A percentile compares a stretch with the other conserved stretches of the same genome.
Evolutionary conservation across 2,888 invertebrate genomes (phyloP).

Genomic region (Alentia gelatinosa): DNA sequence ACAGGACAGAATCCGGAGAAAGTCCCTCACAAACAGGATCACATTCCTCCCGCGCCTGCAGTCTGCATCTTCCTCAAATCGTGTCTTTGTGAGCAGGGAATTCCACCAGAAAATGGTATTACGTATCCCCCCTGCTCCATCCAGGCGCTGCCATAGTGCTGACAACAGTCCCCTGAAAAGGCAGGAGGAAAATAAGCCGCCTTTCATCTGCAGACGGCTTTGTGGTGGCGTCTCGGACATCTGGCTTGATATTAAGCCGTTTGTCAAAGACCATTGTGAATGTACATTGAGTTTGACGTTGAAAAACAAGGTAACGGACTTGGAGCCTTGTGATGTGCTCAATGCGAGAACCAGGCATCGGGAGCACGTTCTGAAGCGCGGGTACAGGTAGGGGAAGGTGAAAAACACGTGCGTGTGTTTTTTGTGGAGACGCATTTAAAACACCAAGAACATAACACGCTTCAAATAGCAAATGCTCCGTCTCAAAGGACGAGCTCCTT

Average conservation of each 20-base stretch:
- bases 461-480: too few species aligned
- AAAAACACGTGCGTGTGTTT: too few species aligned
- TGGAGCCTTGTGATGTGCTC: background rate
- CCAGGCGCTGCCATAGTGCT: background rate
- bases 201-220: background rate
- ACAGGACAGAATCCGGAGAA: too few species aligned
- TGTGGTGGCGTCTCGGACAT: background rate
- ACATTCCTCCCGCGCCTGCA: background rate
- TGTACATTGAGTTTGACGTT: background rate
- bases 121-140: background rate
- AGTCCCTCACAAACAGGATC: background rate
- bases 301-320: background rate
- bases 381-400: too few species aligned
- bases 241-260: background rate
- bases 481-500: too few species aligned
- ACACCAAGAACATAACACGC: too few species aligned
- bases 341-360: too few species aligned
- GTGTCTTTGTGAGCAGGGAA: background rate
- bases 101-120: background rate
- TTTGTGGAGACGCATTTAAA: too few species aligned
- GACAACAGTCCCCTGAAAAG: background rate
- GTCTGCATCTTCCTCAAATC: background rate
- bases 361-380: too few species aligned
- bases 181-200: background rate
- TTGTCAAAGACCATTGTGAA: constrained; percentile 4